phyloP scores from a whole-genome alignment of 53 echinoderm and acorn worm genomes.

The Arbacia lixula region DNA sequence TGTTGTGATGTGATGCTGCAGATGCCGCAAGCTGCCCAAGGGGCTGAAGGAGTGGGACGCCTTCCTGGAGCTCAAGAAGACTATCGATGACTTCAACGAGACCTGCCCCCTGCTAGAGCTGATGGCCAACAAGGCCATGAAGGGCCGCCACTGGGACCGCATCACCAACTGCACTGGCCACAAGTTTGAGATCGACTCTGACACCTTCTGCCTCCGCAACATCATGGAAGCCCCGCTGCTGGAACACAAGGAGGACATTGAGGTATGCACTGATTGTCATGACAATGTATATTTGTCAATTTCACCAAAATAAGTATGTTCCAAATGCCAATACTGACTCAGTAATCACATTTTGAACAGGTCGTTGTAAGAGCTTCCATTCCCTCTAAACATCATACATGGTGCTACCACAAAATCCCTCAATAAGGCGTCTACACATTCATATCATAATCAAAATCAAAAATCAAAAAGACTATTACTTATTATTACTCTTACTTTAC shows the following conservation, averaged over 20 bases:
- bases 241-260: conserved; percentile 92
- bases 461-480: too few species aligned
- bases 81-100: conserved; percentile 99
- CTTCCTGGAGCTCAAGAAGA: conserved; percentile 93
- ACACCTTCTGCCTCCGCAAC: conserved; percentile 83
- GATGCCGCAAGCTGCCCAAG: conserved; percentile 96
- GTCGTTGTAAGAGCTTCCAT: too few species aligned
- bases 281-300: too few species aligned
- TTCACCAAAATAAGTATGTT: too few species aligned
- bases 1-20: neutral
- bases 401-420: too few species aligned
- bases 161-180: conserved; percentile 83
- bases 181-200: conserved; percentile 90
- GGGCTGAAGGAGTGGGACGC: conserved; percentile 94
- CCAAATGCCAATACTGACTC: too few species aligned
- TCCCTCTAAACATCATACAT: too few species aligned
- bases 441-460: too few species aligned
- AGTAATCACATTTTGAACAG: too few species aligned
- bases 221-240: conserved; percentile 98
- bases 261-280: conserved; percentile 65
- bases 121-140: conserved; percentile 99
- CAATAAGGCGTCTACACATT: too few species aligned
- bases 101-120: conserved; percentile 94
- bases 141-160: conserved; percentile 92
- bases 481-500: too few species aligned